Percentiles rank a stretch among this genome's conserved stretches.
Conservation (phyloP, 2,888 invertebrate genomes). For the Mythimna lalbum region DNA sequence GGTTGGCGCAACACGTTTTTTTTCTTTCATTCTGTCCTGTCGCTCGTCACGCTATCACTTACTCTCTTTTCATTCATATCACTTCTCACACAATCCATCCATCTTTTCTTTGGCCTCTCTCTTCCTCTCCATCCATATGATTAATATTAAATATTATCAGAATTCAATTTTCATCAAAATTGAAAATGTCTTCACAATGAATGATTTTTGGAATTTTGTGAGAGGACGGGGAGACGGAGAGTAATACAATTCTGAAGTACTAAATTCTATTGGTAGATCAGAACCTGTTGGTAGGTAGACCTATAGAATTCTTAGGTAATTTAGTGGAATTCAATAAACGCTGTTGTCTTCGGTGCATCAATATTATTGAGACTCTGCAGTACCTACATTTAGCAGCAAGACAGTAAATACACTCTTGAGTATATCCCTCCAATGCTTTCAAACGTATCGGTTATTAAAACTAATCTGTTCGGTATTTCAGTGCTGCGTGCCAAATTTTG, state of each 20-base stretch:
- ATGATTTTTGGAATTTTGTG: neutral
- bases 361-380: neutral
- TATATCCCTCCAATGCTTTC: conserved; percentile 8
- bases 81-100: too few species aligned
- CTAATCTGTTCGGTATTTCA: conserved; percentile 5
- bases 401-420: neutral
- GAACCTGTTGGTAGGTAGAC: too few species aligned
- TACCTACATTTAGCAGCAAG: neutral
- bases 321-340: neutral
- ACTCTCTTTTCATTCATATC: too few species aligned
- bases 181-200: neutral
- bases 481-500: too few species aligned
- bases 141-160: neutral
- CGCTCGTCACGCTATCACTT: too few species aligned
- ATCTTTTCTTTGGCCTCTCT: too few species aligned
- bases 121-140: too few species aligned
- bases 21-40: too few species aligned
- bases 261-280: neutral
- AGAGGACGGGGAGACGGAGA: neutral
- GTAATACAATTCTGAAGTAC: neutral
- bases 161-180: neutral
- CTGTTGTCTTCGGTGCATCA: neutral
- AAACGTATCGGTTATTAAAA: conserved; percentile 9
- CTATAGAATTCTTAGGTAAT: neutral
- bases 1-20: too few species aligned